Conservation (phyloP, 2,888 invertebrate genomes). For the Drosophila falleni region DNA sequence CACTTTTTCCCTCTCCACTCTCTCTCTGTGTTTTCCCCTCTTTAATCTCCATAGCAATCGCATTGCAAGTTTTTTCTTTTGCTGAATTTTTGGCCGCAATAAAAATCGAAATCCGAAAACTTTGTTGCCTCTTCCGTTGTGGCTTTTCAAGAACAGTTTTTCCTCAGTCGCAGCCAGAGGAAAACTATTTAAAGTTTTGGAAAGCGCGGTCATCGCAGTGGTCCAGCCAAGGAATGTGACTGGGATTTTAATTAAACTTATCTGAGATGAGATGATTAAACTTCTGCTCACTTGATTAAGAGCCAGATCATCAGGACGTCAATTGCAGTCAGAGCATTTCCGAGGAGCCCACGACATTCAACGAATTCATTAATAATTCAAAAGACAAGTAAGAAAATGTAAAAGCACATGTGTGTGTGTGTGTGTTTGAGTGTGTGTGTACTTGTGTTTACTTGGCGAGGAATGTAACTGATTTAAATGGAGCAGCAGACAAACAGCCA, state of each 20-base stretch:
- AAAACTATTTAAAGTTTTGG: conserved; percentile 54
- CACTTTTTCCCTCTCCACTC: background rate
- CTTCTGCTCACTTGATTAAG: conserved; percentile 58
- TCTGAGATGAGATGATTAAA: conserved; percentile 40
- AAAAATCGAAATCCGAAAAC: conserved; percentile 73
- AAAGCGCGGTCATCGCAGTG: conserved; percentile 40
- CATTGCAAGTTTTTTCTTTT: background rate
- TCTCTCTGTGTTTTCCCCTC: background rate
- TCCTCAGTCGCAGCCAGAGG: conserved; percentile 18
- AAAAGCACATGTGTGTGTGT: conserved; percentile 34
- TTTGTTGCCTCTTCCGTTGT: conserved; percentile 44
- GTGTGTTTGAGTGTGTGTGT: conserved; percentile 27
- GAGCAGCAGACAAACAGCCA: conserved; percentile 52
- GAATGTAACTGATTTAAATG: conserved; percentile 73
- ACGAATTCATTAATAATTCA: conserved; percentile 84
- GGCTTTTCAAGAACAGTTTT: conserved; percentile 14
- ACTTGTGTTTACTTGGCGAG: conserved; percentile 49
- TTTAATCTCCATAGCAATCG: conserved; percentile 47
- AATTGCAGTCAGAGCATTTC: conserved; percentile 16
- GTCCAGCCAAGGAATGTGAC: conserved; percentile 31
- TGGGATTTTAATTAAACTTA: conserved; percentile 73
- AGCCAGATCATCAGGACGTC: conserved; percentile 43
- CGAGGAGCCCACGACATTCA: conserved; percentile 52
- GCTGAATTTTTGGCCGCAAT: conserved; percentile 58
- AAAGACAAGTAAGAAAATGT: conserved; percentile 80